Evolutionary conservation across 1,140 invertebrate genomes (phyloP), one percentile per base, ranked within the genome.

Genomic region (Acromyrmex echinatior): DNA sequence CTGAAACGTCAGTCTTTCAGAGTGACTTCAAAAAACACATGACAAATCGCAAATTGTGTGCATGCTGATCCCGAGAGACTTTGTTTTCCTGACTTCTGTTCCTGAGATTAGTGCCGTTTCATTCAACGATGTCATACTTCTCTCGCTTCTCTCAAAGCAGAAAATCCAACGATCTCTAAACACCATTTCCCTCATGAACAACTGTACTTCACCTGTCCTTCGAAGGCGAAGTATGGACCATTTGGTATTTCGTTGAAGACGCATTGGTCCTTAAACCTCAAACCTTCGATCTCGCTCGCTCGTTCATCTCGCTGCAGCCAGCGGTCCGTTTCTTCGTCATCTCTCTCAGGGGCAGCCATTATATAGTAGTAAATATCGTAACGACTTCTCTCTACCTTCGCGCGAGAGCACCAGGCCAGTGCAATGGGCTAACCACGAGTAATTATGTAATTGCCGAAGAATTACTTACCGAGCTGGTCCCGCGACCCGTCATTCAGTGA

Each of bases 281-380:
- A 25, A 21, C 39, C 35, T 53, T 51, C 79, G 31, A 21, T 66
- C 35, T 12, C 18, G 56, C 18, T 21, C 56, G n/a, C 14, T 25
- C 78, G 39, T 49, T 58, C 21, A 49, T n/a, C 9, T 21, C 76
- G 53, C 66, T 49, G 5, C 60, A 31, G 21, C 18, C 60, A 65
- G 74, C 90, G 91, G 91, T 81, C 70, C 80, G 91, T 93, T 93
- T 92, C 91, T 92, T 91, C 87, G 79, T 87, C 81, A 86, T 85
- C 28, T 31, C 28, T 31, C 28, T 31, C 91, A 94, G 92, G 88
- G 92, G 89, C 93, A 92, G 90, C 93, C 93, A 95, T 95, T 95
- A 95, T 94, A 94, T 94, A 95, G 94, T 95, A 95, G 94, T 95
- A 95, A 95, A 95, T 95, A 95, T 95, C 93, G 93, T 95, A 95